Percentiles rank a stretch among this genome's conserved stretches.
phyloP scores from a whole-genome alignment of 2,113 vertebrate genomes.

The Phalacrocorax pelagicus region DNA sequence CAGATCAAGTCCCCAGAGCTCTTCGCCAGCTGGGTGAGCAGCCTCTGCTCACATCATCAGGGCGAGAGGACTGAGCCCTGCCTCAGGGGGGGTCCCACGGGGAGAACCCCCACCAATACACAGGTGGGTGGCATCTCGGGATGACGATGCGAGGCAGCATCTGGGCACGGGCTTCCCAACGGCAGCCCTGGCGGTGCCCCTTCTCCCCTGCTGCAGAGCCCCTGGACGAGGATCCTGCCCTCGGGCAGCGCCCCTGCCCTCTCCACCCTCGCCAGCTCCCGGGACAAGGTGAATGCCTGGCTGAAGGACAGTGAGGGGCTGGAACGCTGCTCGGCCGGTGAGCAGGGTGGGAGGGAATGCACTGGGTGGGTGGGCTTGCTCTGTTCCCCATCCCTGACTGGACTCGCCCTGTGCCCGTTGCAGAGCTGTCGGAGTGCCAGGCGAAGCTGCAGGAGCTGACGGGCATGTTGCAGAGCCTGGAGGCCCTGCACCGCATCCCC shows the following conservation, averaged over 20 bases:
- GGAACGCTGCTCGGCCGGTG: conserved; percentile 85
- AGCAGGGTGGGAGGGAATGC: neutral
- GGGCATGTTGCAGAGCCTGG: conserved; percentile 84
- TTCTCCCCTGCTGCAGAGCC: neutral
- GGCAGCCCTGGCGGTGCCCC: neutral
- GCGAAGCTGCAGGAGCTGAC: conserved; percentile 83
- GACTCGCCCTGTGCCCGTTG: neutral
- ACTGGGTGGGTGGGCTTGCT: rapidly evolving
- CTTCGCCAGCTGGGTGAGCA: conserved; percentile 90
- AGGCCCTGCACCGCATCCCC: conserved; percentile 81
- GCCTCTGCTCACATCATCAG: conserved; percentile 85
- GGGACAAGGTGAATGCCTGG: conserved; percentile 84
- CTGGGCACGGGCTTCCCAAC: rapidly evolving
- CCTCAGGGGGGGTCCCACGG: neutral
- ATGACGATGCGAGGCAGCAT: rapidly evolving
- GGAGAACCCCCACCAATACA: rapidly evolving
- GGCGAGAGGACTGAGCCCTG: conserved; percentile 69
- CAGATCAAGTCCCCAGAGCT: conserved; percentile 88
- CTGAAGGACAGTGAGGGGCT: conserved; percentile 85
- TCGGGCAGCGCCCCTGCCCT: conserved; percentile 58
- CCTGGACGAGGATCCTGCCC: conserved; percentile 22
- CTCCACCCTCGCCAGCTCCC: conserved; percentile 47
- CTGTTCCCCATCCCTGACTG: rapidly evolving
- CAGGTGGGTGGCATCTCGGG: neutral
- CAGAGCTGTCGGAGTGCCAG: conserved; percentile 86